Evolutionary conservation across 2,888 invertebrate species (phyloP), one percentile per base, ranked within the genome.

Genomic region (Augiades crinisus): DNA sequence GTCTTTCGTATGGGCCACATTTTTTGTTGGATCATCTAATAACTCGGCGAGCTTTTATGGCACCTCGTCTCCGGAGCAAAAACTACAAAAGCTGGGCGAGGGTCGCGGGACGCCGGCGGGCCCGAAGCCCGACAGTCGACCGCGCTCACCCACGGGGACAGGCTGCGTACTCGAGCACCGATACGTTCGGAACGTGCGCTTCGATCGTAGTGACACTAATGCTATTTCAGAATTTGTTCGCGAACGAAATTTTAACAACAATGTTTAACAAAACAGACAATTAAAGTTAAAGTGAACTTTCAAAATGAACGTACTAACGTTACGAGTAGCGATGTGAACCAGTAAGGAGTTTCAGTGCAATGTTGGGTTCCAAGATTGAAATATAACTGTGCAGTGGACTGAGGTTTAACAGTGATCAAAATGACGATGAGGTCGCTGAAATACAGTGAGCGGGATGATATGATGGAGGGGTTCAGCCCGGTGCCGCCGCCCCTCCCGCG

Each of bases 351-450:
- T 70, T 62, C 52, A 79, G 81, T 84, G 84, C 70, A 70, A 81
- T 81, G 82, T 78, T 75, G 70, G 74, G 65, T 70, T 66, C 61
- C 60, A 61, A 63, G 61, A 73, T 68, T 67, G 64, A 65, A 64
- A 70, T 76, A 66, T 64, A 68, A 61, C 76, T 74, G 85, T 86
- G 84, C 70, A 82, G 84, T 84, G 83, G 72, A 82, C 79, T 77
- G 64, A 65, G 58, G 61, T 63, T 59, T 61, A 55, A 6, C 53
- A 63, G 62, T 67, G 67, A 46, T 55, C 68, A 81, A 78, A 74
- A 93, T 93, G 92, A 90, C 90, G 90, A 92, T 91, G 91, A 91
- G 88, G 89, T 92, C 90, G 90, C 78, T 88, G 73, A 89, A 88
- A 68, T 90, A 90, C 78, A 82, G 88, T 74, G 90, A 89, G 74